Evolutionary conservation across 2,797 vertebrate genomes (phyloP).

Genomic region (Rhincodon typus): DNA sequence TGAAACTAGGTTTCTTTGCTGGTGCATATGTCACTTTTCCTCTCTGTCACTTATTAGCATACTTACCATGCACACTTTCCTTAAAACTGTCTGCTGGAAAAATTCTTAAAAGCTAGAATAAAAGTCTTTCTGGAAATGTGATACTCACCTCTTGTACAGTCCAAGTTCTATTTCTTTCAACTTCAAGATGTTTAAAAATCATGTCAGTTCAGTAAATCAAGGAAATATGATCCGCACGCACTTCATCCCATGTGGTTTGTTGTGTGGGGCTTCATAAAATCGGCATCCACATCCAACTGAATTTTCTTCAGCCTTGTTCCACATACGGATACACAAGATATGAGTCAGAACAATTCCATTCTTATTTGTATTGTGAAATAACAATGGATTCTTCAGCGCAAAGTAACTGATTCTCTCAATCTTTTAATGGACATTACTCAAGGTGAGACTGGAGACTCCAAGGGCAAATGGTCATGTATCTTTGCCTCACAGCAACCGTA

Average conservation of each 20-base stretch:
- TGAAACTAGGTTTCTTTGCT: not conserved
- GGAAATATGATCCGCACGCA: not conserved
- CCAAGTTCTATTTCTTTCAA: conserved; percentile 17
- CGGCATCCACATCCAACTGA: not conserved
- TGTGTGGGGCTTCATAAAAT: conserved; percentile 4
- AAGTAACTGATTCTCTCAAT: not conserved
- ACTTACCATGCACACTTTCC: not conserved
- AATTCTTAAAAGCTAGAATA: not conserved
- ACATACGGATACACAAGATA: not conserved
- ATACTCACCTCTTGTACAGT: not conserved
- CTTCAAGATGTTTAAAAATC: conserved; percentile 17
- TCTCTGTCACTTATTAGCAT: not conserved
- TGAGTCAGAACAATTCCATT: not conserved
- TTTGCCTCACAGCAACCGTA: not conserved
- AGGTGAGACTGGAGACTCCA: not conserved
- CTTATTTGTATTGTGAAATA: not conserved
- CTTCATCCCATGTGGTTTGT: conserved; percentile 4
- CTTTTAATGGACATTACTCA: not conserved
- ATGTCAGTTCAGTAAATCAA: conserved; percentile 20
- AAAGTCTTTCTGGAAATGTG: conserved; percentile 21
- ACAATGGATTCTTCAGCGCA: not conserved
- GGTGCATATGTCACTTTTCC: not conserved
- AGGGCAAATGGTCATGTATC: not conserved
- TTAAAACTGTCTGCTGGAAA: not conserved
- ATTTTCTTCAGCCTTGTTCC: not conserved